phyloP scores from a whole-genome alignment of 1,140 invertebrate genomes.

The Asbolus verrucosus region DNA sequence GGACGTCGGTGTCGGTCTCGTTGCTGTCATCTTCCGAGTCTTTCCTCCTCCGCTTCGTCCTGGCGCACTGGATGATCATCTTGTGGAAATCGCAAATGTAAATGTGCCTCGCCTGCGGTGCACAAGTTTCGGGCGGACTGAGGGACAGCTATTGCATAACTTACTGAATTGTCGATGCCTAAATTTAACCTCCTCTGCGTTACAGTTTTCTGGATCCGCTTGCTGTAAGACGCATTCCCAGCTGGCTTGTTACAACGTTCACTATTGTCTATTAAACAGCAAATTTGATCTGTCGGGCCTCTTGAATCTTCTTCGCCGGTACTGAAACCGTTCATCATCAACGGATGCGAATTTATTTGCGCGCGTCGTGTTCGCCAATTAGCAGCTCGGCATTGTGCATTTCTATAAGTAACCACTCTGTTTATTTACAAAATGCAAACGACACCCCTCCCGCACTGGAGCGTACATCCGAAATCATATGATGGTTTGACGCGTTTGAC shows the following conservation, averaged over 20 bases:
- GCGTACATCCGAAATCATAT: no score
- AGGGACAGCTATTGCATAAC: no score
- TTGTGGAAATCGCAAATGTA: constrained; percentile 99
- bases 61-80: constrained; percentile 92
- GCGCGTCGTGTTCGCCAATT: no score
- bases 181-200: constrained; percentile 91
- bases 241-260: constrained; percentile 87
- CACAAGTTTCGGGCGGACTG: no score
- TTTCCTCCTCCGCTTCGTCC: constrained; percentile 85
- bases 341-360: constrained; percentile 1
- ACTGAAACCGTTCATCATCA: constrained; percentile 84
- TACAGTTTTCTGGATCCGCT: constrained; percentile 96
- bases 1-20: constrained; percentile 87
- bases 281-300: constrained; percentile 87
- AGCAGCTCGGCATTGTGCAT: not conserved
- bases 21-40: constrained; percentile 94
- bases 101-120: constrained; percentile 86
- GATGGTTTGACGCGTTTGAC: no score
- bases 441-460: no score
- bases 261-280: constrained; percentile 92
- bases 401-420: not conserved
- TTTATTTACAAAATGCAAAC: no score
- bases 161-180: constrained; percentile 85
- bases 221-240: constrained; percentile 97
- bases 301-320: constrained; percentile 90